A percentile compares a stretch with the other conserved stretches of the same genome.
Conservation (phyloP, 2,797 vertebrate species). For the Sus cebifrons region DNA sequence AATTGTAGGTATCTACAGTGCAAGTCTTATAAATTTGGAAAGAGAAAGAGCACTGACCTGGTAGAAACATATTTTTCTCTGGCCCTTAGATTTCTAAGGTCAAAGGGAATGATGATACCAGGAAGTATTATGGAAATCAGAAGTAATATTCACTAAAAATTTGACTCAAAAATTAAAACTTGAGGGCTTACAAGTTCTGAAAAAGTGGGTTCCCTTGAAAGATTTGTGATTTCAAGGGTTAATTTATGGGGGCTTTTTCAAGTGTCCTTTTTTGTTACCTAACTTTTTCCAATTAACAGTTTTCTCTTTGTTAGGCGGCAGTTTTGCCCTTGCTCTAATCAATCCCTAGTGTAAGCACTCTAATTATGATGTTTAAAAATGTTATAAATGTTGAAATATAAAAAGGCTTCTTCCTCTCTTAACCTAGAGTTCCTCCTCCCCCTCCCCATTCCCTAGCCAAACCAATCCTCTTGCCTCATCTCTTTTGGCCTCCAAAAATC, state of each 20-base stretch:
- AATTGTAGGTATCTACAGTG: not conserved
- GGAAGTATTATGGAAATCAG: constrained; percentile 16
- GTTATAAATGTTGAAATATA: constrained; percentile 84
- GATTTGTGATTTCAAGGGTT: constrained; percentile 57
- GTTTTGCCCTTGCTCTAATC: constrained; percentile 73
- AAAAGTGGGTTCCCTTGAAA: constrained; percentile 51
- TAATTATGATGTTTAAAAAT: constrained; percentile 25
- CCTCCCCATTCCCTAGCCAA: not conserved
- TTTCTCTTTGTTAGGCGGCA: constrained; percentile 53
- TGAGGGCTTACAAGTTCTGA: not conserved
- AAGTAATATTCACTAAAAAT: constrained; percentile 69
- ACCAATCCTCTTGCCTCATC: constrained; percentile 53
- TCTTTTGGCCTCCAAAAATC: constrained; percentile 77
- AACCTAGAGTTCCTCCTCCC: constrained; percentile 14
- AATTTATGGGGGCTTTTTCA: constrained; percentile 70
- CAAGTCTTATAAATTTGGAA: not conserved
- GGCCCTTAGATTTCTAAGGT: constrained; percentile 40
- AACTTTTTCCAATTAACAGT: constrained; percentile 46
- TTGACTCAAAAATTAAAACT: constrained; percentile 4
- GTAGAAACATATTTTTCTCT: not conserved
- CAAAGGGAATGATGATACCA: not conserved
- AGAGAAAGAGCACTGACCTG: not conserved
- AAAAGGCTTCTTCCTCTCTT: constrained; percentile 74
- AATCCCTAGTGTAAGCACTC: constrained; percentile 64
- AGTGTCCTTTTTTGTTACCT: constrained; percentile 58